phyloP scores from a whole-genome alignment of 2,888 invertebrate genomes.

The Lissonota sp. region DNA sequence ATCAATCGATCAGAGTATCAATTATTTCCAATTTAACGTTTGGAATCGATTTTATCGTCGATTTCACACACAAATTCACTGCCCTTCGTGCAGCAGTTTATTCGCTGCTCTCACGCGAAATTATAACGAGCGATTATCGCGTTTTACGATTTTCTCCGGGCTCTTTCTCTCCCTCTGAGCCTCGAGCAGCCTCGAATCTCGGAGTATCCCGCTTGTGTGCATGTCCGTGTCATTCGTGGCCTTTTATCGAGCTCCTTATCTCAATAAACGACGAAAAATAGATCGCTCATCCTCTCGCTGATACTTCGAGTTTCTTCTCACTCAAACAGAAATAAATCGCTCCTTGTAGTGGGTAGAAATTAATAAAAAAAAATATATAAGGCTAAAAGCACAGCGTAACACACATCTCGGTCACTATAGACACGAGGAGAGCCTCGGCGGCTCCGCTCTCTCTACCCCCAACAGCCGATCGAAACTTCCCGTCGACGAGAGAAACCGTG shows the following conservation, averaged over 20 bases:
- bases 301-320: slow-evolving; percentile 37
- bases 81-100: background rate
- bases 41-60: background rate
- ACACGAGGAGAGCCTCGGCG: slow-evolving; percentile 65
- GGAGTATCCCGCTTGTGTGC: background rate
- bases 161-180: slow-evolving; percentile 8
- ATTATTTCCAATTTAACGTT: background rate
- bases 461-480: slow-evolving; percentile 75
- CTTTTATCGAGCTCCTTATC: background rate
- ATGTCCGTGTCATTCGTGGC: slow-evolving; percentile 16
- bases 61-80: background rate
- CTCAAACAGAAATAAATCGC: slow-evolving; percentile 39
- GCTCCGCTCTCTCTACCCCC: slow-evolving; percentile 67
- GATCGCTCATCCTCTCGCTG: slow-evolving; percentile 11
- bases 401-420: slow-evolving; percentile 47
- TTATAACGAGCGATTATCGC: slow-evolving; percentile 61
- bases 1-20: background rate
- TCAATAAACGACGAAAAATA: background rate
- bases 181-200: background rate
- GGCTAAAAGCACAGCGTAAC: slow-evolving; percentile 53
- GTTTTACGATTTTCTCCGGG: slow-evolving; percentile 53
- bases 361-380: slow-evolving; percentile 30
- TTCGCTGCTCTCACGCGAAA: slow-evolving; percentile 21
- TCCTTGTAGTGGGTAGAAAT: slow-evolving; percentile 38
- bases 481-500: slow-evolving; percentile 58